Conservation (phyloP, 2,888 invertebrate genomes). For the Anthoptus insignis region DNA sequence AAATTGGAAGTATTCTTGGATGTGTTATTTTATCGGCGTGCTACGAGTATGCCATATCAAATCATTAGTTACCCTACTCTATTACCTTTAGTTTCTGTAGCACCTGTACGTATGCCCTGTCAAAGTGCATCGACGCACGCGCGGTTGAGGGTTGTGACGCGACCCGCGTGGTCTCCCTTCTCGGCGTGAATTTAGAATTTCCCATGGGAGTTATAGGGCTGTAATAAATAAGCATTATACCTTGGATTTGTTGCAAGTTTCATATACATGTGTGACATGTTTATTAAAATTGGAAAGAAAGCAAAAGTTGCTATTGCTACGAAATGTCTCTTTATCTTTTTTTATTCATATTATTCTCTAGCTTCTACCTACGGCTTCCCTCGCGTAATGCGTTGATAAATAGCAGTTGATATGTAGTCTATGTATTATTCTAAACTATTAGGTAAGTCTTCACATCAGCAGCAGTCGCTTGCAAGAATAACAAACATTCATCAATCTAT, state of each 20-base stretch:
- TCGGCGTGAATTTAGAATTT: constrained; percentile 73
- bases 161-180: constrained; percentile 64
- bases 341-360: neutral
- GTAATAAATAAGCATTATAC: constrained; percentile 53
- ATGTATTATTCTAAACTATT: too few relatives aligned
- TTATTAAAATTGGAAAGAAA: neutral
- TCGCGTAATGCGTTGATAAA: too few relatives aligned
- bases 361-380: too few relatives aligned
- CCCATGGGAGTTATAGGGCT: constrained; percentile 73
- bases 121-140: constrained; percentile 35
- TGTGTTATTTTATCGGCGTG: too few relatives aligned
- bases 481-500: too few relatives aligned
- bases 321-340: neutral
- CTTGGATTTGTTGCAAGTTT: neutral
- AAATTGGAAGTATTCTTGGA: too few relatives aligned
- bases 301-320: neutral
- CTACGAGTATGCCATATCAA: too few relatives aligned
- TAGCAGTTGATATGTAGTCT: too few relatives aligned
- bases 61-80: neutral
- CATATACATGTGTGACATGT: constrained; percentile 16
- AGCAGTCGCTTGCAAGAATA: too few relatives aligned
- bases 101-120: constrained; percentile 24
- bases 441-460: too few relatives aligned
- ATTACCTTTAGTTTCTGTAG: constrained; percentile 2
- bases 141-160: constrained; percentile 58